A percentile compares a stretch with the other conserved stretches of the same genome.
Conservation (phyloP, 2,888 invertebrate genomes). For the Aleiodes testaceus region DNA sequence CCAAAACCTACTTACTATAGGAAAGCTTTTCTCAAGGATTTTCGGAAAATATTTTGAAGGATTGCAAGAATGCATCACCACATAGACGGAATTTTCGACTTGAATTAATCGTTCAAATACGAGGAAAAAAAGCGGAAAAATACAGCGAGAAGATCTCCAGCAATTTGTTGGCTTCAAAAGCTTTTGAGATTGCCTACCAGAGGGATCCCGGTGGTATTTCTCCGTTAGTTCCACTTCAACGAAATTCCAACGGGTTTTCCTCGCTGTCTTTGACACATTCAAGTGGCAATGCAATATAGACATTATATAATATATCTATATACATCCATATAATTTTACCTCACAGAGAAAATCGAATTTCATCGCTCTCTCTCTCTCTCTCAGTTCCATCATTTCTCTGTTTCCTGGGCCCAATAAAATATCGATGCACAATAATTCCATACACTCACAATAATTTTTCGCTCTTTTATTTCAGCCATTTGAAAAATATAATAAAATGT, state of each 20-base stretch:
- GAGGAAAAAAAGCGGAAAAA: too few species aligned
- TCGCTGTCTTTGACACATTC: constrained; percentile 28
- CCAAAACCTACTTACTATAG: too few species aligned
- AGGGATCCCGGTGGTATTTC: not conserved
- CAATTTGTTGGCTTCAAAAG: not conserved
- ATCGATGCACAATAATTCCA: constrained; percentile 4
- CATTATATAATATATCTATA: not conserved
- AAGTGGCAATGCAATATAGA: too few species aligned
- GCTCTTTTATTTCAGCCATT: not conserved
- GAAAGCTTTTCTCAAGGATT: too few species aligned
- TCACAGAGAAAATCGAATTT: constrained; percentile 30
- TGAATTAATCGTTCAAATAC: too few species aligned
- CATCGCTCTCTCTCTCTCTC: constrained; percentile 18
- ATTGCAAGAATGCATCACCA: too few species aligned
- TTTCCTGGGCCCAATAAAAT: not conserved
- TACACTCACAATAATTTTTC: too few species aligned
- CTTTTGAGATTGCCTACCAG: not conserved
- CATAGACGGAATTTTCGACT: too few species aligned
- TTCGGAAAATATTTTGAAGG: too few species aligned
- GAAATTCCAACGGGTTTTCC: constrained; percentile 23
- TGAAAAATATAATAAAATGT: constrained; percentile 1
- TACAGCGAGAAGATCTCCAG: not conserved
- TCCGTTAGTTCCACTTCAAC: constrained; percentile 5
- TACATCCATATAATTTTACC: not conserved
- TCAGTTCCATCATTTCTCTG: constrained; percentile 23